Evolutionary conservation across 2,888 invertebrate species (phyloP).

Genomic region (Andrena haemorrhoa): DNA sequence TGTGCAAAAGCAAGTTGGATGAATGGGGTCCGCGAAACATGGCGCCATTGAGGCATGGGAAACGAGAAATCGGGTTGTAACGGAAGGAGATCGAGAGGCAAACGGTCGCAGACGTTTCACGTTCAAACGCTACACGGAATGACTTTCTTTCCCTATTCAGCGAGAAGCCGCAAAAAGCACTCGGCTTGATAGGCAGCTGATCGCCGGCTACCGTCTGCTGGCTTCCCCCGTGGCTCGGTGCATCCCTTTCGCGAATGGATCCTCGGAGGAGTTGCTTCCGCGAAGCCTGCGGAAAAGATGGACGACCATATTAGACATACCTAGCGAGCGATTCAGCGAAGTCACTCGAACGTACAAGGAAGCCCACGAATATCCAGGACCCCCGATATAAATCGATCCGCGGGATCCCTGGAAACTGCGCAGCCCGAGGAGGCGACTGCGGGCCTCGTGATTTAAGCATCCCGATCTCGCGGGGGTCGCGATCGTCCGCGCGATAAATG

Average conservation of each 20-base stretch:
- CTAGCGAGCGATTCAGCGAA: no score
- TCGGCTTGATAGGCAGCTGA: conserved; percentile 53
- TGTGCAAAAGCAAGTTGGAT: neutral
- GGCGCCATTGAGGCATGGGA: neutral
- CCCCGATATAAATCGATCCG: no score
- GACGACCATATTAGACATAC: conserved; percentile 14
- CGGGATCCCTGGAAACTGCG: no score
- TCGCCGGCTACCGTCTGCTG: conserved; percentile 45
- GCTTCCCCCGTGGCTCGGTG: conserved; percentile 33
- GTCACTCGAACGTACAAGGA: no score
- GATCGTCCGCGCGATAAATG: conserved; percentile 49
- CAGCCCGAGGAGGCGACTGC: no score
- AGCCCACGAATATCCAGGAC: no score
- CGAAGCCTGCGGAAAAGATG: conserved; percentile 11
- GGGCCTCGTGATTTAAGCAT: conserved; percentile 30
- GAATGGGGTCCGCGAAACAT: neutral
- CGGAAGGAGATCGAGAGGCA: conserved; percentile 15
- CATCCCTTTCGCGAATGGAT: conserved; percentile 50
- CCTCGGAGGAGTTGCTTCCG: conserved; percentile 37
- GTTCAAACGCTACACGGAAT: conserved; percentile 36
- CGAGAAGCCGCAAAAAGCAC: conserved; percentile 55
- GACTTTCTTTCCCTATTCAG: conserved; percentile 43
- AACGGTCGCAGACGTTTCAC: conserved; percentile 30
- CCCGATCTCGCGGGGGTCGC: neutral
- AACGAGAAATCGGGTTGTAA: neutral